Conservation (phyloP, 2,888 invertebrate species). For the Phyto melanocephala region DNA sequence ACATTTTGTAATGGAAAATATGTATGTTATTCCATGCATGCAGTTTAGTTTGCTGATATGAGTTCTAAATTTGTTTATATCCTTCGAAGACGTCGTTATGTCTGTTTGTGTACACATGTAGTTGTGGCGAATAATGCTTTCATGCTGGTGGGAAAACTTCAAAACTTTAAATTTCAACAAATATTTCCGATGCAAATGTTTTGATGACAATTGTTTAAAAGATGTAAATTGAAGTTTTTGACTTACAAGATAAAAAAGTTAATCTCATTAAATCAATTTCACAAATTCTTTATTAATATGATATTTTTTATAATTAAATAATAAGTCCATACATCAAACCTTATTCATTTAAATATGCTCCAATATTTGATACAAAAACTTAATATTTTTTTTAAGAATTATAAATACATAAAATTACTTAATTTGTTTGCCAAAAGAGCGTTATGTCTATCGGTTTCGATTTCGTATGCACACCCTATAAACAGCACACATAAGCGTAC, state of each 20-base stretch:
- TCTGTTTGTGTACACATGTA: background rate
- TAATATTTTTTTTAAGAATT: background rate
- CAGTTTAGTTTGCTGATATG: background rate
- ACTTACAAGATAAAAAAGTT: too few relatives aligned
- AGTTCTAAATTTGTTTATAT: background rate
- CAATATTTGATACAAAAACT: too few relatives aligned
- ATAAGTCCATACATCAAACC: too few relatives aligned
- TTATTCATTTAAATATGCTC: too few relatives aligned
- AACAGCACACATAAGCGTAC: background rate
- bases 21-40: background rate
- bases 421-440: too few relatives aligned
- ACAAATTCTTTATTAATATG: too few relatives aligned
- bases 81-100: slow-evolving; percentile 15
- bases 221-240: too few relatives aligned
- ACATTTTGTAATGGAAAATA: slow-evolving; percentile 53
- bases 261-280: too few relatives aligned
- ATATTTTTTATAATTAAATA: too few relatives aligned
- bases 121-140: background rate
- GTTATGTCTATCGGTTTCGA: slow-evolving; percentile 6
- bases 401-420: too few relatives aligned
- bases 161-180: background rate
- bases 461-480: background rate
- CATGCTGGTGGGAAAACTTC: slow-evolving; percentile 51
- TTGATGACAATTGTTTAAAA: too few relatives aligned
- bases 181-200: background rate